phyloP scores from a whole-genome alignment of 2,113 vertebrate genomes.

The Scalopus aquaticus region DNA sequence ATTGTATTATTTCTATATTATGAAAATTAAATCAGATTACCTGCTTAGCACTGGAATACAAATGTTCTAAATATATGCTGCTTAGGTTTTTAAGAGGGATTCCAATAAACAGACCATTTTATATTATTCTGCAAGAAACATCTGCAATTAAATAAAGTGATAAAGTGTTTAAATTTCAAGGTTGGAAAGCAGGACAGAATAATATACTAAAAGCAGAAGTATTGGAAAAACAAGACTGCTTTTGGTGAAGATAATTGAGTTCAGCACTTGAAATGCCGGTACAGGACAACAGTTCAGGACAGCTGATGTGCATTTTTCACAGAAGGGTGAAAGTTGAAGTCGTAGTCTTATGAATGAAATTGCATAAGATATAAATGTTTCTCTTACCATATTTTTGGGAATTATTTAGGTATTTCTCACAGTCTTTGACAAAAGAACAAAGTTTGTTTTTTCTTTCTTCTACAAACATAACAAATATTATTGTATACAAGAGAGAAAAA shows the following conservation, averaged over 20 bases:
- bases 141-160: not conserved
- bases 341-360: not conserved
- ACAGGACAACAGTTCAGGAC: not conserved
- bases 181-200: not conserved
- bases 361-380: not conserved
- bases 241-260: not conserved
- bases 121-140: not conserved
- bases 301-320: not conserved
- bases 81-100: not conserved
- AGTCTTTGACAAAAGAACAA: not conserved
- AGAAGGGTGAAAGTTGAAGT: not conserved
- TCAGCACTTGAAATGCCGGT: not conserved
- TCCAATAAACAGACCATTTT: not conserved
- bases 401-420: not conserved
- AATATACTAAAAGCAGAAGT: not conserved
- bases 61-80: not conserved
- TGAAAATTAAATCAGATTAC: not conserved
- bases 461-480: not conserved
- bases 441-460: not conserved
- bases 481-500: not conserved
- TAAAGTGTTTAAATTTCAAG: not conserved
- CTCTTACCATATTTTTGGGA: not conserved
- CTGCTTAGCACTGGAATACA: not conserved
- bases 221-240: not conserved
- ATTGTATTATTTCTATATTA: not conserved